phyloP scores from a whole-genome alignment of 2,113 vertebrate genomes.

The Monopterus albus region DNA sequence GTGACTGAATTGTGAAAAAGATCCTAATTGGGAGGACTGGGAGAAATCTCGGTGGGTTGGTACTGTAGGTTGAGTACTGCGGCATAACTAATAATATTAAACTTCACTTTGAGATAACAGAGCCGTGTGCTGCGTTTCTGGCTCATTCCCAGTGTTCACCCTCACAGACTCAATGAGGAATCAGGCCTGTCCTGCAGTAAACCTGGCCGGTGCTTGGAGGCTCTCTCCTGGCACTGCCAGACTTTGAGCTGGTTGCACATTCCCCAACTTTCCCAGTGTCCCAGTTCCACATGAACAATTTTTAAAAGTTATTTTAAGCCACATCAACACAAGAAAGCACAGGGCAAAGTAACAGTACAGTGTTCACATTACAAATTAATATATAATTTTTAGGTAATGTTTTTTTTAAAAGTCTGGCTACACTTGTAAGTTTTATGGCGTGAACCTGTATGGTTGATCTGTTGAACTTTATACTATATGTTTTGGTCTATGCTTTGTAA shows the following conservation, averaged over 20 bases:
- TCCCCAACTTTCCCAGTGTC: not conserved
- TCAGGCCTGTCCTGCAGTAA: not conserved
- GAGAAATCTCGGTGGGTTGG: not conserved
- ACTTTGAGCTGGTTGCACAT: slow-evolving; percentile 1
- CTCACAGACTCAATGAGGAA: not conserved
- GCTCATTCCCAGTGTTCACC: not conserved
- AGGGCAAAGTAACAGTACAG: not conserved
- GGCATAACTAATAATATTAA: not conserved
- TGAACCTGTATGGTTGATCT: too few species aligned
- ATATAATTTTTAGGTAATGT: too few species aligned
- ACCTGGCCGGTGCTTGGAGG: not conserved
- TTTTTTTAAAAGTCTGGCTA: too few species aligned
- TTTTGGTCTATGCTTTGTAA: too few species aligned
- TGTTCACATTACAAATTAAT: not conserved
- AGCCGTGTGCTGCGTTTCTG: not conserved
- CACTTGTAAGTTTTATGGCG: too few species aligned
- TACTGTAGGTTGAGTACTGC: not conserved
- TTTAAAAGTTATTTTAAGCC: too few species aligned
- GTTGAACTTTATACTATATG: too few species aligned
- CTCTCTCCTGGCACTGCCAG: not conserved
- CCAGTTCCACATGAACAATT: not conserved
- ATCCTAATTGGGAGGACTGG: not conserved
- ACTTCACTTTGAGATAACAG: slow-evolving; percentile 6
- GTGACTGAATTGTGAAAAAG: not conserved
- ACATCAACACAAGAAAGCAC: too few species aligned